phyloP scores from a whole-genome alignment of 2,113 vertebrate species.

The Capricornis sumatraensis region DNA sequence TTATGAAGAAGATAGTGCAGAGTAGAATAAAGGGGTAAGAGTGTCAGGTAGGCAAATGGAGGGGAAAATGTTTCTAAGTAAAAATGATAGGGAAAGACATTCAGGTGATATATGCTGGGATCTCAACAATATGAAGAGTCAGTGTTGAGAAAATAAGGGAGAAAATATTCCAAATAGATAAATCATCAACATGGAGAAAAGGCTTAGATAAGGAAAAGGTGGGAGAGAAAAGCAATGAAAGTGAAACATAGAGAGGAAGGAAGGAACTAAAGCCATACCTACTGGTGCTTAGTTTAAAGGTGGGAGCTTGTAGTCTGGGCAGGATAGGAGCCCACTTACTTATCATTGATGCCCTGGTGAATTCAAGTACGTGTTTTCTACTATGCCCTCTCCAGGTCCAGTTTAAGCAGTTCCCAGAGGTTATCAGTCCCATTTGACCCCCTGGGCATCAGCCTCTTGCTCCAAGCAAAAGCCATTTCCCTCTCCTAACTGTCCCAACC shows the following conservation, averaged over 20 bases:
- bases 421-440: not conserved
- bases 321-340: not conserved
- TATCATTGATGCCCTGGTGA: not conserved
- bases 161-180: not conserved
- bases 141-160: not conserved
- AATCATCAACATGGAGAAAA: not conserved
- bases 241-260: not conserved
- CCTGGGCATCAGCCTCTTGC: not conserved
- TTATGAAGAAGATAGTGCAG: not conserved
- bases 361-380: not conserved
- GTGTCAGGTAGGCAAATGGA: not conserved
- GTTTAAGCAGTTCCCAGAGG: not conserved
- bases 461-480: not conserved
- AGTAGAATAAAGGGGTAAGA: not conserved
- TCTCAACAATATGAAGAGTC: not conserved
- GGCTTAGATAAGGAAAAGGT: not conserved
- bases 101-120: not conserved
- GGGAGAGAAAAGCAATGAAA: not conserved
- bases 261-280: not conserved
- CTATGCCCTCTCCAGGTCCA: not conserved
- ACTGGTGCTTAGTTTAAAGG: not conserved
- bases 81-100: not conserved
- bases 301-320: not conserved
- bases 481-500: not conserved
- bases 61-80: not conserved